Evolutionary conservation across 2,113 vertebrate species (phyloP).

Genomic region (Lipotes vexillifer): DNA sequence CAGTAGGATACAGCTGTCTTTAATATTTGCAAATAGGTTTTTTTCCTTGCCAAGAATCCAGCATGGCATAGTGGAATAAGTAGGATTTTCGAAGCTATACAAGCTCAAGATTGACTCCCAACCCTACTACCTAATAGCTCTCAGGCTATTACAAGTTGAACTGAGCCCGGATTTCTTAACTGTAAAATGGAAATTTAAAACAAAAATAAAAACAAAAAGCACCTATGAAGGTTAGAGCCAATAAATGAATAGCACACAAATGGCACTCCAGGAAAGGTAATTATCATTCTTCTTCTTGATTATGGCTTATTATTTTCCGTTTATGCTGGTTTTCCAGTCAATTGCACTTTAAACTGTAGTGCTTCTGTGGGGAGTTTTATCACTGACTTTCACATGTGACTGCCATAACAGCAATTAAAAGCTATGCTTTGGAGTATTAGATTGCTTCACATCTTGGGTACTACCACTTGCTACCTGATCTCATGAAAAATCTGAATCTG

Average conservation of each 20-base stretch:
- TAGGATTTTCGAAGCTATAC: background rate
- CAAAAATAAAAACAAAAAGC: background rate
- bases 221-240: background rate
- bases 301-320: background rate
- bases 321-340: background rate
- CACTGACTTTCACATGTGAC: background rate
- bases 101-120: background rate
- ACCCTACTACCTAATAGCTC: background rate
- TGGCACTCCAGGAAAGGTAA: background rate
- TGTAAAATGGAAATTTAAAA: slow-evolving; percentile 19
- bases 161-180: background rate
- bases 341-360: background rate
- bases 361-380: background rate
- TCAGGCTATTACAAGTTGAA: background rate
- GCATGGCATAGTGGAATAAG: background rate
- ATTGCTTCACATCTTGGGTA: background rate
- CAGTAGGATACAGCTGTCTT: slow-evolving; percentile 1
- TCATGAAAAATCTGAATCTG: background rate
- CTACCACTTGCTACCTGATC: background rate
- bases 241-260: background rate
- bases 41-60: background rate
- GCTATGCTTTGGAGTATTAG: background rate
- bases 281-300: background rate
- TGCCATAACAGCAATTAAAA: background rate
- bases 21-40: background rate